phyloP scores from a whole-genome alignment of 92 coral and sea anemone species.

The Epizoanthus scotinus region DNA sequence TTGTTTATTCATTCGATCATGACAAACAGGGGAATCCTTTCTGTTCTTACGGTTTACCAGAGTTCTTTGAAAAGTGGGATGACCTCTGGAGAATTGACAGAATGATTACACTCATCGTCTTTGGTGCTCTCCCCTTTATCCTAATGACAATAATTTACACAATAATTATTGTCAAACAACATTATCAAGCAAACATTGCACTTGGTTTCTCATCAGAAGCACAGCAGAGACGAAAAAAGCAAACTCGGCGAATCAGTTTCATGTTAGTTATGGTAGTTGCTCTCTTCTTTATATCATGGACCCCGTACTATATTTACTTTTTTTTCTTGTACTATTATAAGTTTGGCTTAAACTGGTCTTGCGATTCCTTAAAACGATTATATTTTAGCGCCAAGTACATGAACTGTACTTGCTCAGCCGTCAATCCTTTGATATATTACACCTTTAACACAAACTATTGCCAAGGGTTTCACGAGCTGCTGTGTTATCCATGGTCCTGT shows the following conservation, averaged over 20 bases:
- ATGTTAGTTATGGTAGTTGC: background rate
- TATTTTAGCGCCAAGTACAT: conserved; percentile 2
- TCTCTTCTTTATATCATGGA: background rate
- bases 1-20: background rate
- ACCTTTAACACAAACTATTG: conserved; percentile 4
- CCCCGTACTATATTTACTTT: background rate
- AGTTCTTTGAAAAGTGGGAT: conserved; percentile 4
- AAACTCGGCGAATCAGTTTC: background rate
- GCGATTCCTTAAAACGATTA: background rate
- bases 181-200: background rate
- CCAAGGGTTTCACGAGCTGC: background rate
- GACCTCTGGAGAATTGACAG: background rate
- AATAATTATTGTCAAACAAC: too few relatives aligned
- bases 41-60: background rate
- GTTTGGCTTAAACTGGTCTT: background rate
- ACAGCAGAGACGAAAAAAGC: background rate
- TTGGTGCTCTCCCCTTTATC: too few relatives aligned
- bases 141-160: too few relatives aligned
- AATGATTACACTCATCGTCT: too few relatives aligned
- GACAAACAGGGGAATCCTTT: background rate
- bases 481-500: too few relatives aligned
- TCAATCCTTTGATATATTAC: conserved; percentile 12
- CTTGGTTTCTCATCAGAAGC: background rate
- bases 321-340: conserved; percentile 8
- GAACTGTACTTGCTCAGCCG: conserved; percentile 12